Percentiles rank a stretch among this genome's conserved stretches.
phyloP scores from a whole-genome alignment of 2,888 invertebrate species.

The Epirrita christyi region DNA sequence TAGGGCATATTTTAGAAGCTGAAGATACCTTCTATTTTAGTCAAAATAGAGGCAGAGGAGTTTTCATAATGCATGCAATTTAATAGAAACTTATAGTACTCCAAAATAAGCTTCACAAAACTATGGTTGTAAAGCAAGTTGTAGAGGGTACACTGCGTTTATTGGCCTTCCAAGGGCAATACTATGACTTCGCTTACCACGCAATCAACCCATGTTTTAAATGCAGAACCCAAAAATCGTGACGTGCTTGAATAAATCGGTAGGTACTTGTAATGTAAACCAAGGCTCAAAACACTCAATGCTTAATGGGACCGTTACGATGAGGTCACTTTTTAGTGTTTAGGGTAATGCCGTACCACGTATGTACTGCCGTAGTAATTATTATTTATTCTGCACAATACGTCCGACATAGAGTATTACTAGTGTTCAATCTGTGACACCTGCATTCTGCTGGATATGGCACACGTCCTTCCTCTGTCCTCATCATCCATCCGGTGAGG shows the following conservation, averaged over 20 bases:
- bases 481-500: slow-evolving; percentile 52
- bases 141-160: too few relatives aligned
- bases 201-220: slow-evolving; percentile 18
- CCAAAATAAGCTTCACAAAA: too few relatives aligned
- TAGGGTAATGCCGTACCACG: not conserved
- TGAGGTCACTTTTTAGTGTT: slow-evolving; percentile 56
- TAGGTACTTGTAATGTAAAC: slow-evolving; percentile 1
- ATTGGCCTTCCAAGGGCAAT: not conserved
- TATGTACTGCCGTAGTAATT: not conserved
- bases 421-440: slow-evolving; percentile 7
- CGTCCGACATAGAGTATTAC: slow-evolving; percentile 44
- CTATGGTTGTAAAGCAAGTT: too few relatives aligned
- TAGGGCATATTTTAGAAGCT: too few relatives aligned
- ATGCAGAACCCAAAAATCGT: slow-evolving; percentile 20
- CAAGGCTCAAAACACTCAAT: slow-evolving; percentile 8
- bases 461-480: slow-evolving; percentile 36
- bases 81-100: too few relatives aligned
- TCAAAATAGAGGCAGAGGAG: too few relatives aligned
- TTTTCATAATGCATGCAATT: too few relatives aligned
- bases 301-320: slow-evolving; percentile 41
- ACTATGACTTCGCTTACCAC: slow-evolving; percentile 1
- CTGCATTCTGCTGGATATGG: slow-evolving; percentile 18
- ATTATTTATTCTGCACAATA: slow-evolving; percentile 51
- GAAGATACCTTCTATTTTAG: too few relatives aligned
- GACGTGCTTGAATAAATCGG: slow-evolving; percentile 15